These are phyloP conservation scores for Diphyllodes magnificus DNA, from an alignment of 2,113 vertebrate species.

Conservation along the genomic window DNA sequence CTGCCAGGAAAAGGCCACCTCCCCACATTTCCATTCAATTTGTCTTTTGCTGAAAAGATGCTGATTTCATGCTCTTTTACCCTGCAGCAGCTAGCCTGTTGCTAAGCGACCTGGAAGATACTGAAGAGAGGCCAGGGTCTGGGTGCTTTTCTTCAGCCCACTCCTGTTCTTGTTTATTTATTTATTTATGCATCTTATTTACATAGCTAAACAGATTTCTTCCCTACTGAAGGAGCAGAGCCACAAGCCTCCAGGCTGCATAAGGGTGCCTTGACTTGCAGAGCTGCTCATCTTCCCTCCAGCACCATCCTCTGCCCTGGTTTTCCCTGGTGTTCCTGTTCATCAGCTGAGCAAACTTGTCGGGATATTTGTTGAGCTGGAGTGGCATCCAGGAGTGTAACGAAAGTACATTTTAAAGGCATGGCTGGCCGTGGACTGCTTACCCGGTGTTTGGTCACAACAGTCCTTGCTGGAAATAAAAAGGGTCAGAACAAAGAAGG, in stretches of 20 bases:
- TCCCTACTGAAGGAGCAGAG: not conserved
- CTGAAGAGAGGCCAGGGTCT: not conserved
- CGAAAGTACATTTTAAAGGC: not conserved
- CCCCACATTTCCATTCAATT: slow-evolving; percentile 5
- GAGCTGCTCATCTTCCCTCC: not conserved
- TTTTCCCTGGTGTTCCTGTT: not conserved
- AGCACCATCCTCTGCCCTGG: not conserved
- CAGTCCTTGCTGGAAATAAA: not conserved
- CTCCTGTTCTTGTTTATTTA: not conserved
- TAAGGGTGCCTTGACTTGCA: not conserved
- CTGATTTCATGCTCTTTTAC: slow-evolving; percentile 39
- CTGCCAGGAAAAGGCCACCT: not conserved
- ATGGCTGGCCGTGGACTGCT: not conserved
- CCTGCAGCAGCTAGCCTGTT: slow-evolving; percentile 31
- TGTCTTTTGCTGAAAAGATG: slow-evolving; percentile 32
- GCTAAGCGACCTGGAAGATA: slow-evolving; percentile 59
- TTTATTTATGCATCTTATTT: slow-evolving; percentile 22
- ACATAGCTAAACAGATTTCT: not conserved
- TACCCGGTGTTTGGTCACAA: fast-evolving
- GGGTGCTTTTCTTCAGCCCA: not conserved
- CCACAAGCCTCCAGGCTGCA: not conserved
- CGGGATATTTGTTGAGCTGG: not conserved
- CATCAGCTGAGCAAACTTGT: not conserved
- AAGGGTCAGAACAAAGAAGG: not conserved
- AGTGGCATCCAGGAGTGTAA: not conserved